Conservation (phyloP, 2,797 vertebrate genomes). For the Jordanella pulchra region DNA sequence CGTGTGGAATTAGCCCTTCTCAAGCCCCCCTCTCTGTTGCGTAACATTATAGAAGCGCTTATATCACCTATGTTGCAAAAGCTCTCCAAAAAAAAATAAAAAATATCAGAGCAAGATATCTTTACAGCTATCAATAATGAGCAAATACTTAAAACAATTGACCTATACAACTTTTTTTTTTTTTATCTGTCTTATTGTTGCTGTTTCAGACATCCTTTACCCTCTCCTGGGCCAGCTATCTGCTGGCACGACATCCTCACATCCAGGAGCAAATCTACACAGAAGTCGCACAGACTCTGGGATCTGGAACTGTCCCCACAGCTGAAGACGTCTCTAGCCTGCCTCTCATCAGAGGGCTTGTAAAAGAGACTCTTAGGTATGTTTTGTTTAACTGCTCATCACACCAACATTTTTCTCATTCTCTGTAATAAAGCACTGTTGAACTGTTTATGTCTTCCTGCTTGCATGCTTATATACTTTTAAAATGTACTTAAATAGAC, state of each 20-base stretch:
- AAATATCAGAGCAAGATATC: background rate
- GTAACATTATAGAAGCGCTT: conserved; percentile 39
- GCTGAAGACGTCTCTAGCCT: conserved; percentile 82
- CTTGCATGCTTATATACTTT: background rate
- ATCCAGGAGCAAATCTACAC: conserved; percentile 83
- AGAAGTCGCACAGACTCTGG: conserved; percentile 82
- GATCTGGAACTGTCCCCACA: conserved; percentile 74
- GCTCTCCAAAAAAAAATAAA: background rate
- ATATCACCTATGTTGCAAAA: conserved; percentile 35
- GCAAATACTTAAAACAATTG: background rate
- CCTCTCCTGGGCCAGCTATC: conserved; percentile 88
- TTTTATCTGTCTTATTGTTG: background rate
- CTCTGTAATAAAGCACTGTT: background rate
- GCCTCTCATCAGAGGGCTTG: conserved; percentile 88
- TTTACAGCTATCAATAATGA: background rate
- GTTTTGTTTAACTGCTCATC: background rate
- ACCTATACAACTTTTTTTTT: background rate
- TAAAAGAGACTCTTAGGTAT: conserved; percentile 93
- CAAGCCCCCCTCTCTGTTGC: conserved; percentile 19
- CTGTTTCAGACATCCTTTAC: conserved; percentile 89
- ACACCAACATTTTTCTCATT: background rate
- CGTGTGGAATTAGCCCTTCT: conserved; percentile 28
- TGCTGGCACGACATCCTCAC: conserved; percentile 86
- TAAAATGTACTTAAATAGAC: background rate
- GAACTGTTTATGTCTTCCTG: too few relatives aligned